Evolutionary conservation across 2,113 vertebrate genomes (phyloP), one percentile per base, ranked within the genome.

Genomic region (Alligator sinensis): DNA sequence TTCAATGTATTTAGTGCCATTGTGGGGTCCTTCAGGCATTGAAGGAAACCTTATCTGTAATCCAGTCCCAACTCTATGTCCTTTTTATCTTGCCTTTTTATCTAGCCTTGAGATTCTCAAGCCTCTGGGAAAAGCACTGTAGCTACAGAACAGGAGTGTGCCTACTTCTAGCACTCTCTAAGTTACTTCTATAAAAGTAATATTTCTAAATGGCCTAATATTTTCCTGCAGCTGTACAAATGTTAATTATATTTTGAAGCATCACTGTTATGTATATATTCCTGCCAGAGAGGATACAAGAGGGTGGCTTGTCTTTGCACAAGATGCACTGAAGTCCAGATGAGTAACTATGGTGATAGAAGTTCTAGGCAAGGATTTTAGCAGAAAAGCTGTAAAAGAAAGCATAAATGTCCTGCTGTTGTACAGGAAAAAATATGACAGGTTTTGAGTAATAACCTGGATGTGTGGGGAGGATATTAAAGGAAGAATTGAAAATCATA

Each of bases 1-100:
- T 61, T 90, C 77, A 57, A 58, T 92, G 64, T 91, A 94, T 94
- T 47, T 89, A 94, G 81, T 87, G 38, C 17, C 60, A 86, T 92
- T 82, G 74, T 54, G 76, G 83, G 76, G 84, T 80, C 79, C 60
- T 91, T 90, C 77, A 28, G 66, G 28, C 3, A 38, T 89, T 62
- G 77, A 91, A 95, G 90, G 87, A 90, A 87, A 93, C 90, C 64
- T 62, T 18, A 57, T 34, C 16, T 22, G 22, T 80, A 90, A 82
- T 21, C 16, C 54, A 93, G 82, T 76, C 28, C n/a, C 30, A 5
- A 0, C 62, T 88, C 77, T 78, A 11, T 82, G 61, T 59, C 70
- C 47, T 47, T 47, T 47, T 19, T 3, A 3, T 21, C 55, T 89
- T 47, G 47, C 17, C 12, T 83, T 64, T 80, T 93, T 85, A 11